These are phyloP conservation scores for Endomychus coccineus DNA, from an alignment of 2,888 invertebrate species.

Conservation along the genomic window DNA sequence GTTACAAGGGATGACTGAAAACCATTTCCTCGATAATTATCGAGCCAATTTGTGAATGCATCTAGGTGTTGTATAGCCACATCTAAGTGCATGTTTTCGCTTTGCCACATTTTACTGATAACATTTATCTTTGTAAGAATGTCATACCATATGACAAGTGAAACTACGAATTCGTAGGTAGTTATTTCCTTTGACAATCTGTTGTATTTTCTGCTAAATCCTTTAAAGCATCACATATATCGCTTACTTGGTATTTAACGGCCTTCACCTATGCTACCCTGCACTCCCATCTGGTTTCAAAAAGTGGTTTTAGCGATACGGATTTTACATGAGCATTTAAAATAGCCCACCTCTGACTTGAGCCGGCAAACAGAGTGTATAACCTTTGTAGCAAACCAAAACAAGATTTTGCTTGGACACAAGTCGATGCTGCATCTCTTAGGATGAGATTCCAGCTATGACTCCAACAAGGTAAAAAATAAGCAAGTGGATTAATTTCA, in stretches of 20 bases:
- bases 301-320: constrained; percentile 14
- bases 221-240: constrained; percentile 12
- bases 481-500: constrained; percentile 15
- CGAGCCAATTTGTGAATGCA: constrained; percentile 7
- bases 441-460: constrained; percentile 17
- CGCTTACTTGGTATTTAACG: constrained; percentile 7
- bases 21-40: constrained; percentile 5
- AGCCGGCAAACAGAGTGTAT: constrained; percentile 15
- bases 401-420: constrained; percentile 9
- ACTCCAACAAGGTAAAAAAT: constrained; percentile 15
- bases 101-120: constrained; percentile 6
- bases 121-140: constrained; percentile 10
- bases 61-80: constrained; percentile 10
- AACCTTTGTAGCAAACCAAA: constrained; percentile 15
- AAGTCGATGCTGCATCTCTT: constrained; percentile 14
- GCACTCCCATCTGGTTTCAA: constrained; percentile 3
- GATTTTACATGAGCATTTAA: constrained; percentile 16
- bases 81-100: constrained; percentile 8
- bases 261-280: constrained; percentile 1
- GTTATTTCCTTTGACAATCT: constrained; percentile 13
- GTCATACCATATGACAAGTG: constrained; percentile 10
- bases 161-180: constrained; percentile 5
- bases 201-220: constrained; percentile 11
- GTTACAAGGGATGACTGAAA: no score
- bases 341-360: constrained; percentile 15